Evolutionary conservation across 2,113 vertebrate species (phyloP).

Genomic region (Melanerpes formicivorus): DNA sequence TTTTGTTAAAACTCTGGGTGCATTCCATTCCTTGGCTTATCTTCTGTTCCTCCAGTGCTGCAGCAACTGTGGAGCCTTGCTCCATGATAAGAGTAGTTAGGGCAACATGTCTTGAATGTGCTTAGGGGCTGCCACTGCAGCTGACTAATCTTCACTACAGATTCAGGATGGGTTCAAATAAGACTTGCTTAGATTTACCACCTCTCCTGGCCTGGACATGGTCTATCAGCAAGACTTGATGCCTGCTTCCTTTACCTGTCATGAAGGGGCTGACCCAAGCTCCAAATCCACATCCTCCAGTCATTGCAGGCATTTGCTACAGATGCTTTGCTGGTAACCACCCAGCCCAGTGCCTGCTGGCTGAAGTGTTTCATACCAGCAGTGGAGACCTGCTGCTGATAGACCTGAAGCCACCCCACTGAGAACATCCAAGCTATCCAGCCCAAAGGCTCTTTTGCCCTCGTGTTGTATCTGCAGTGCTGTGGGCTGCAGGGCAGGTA

Average conservation of each 20-base stretch:
- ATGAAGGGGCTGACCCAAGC: neutral
- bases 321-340: neutral
- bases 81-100: neutral
- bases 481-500: neutral
- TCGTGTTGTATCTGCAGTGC: neutral
- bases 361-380: neutral
- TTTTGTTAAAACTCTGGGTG: neutral
- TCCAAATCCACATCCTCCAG: neutral
- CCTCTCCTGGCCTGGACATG: neutral
- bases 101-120: neutral
- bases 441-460: neutral
- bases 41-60: neutral
- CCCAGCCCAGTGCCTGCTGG: neutral
- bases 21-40: neutral
- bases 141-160: neutral
- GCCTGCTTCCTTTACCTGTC: neutral
- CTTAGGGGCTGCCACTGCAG: neutral
- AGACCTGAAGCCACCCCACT: neutral
- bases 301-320: neutral
- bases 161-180: neutral
- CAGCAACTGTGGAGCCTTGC: neutral
- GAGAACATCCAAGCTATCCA: neutral
- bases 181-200: neutral
- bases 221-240: neutral
- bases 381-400: neutral